These are phyloP conservation scores for Bostrychus sinensis DNA, from an alignment of 2,113 vertebrate genomes.

Conservation along the genomic window DNA sequence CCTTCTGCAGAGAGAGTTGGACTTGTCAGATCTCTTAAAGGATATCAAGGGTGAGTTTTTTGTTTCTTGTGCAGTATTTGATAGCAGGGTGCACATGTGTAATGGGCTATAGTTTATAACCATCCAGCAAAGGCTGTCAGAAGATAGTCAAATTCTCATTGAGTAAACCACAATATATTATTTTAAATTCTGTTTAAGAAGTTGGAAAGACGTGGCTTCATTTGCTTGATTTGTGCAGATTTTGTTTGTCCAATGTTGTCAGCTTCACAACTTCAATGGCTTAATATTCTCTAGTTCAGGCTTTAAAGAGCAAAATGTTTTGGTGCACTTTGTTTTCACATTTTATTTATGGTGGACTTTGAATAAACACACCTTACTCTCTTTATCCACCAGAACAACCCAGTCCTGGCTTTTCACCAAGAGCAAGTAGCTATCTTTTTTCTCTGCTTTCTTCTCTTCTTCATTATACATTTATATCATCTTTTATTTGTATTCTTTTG, in stretches of 20 bases:
- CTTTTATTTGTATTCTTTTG: neutral
- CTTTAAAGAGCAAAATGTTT: too few relatives aligned
- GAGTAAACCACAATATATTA: too few relatives aligned
- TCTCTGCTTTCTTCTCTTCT: neutral
- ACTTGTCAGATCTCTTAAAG: neutral
- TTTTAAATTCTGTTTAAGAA: too few relatives aligned
- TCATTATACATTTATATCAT: neutral
- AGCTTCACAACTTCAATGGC: too few relatives aligned
- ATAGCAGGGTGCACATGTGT: neutral
- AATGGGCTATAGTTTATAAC: neutral
- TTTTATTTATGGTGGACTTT: neutral
- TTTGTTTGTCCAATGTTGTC: too few relatives aligned
- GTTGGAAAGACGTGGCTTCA: too few relatives aligned
- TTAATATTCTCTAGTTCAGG: too few relatives aligned
- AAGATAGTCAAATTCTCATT: neutral
- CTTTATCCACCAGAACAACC: conserved; percentile 8
- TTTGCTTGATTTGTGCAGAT: too few relatives aligned
- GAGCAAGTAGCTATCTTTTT: conserved; percentile 38
- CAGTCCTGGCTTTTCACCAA: conserved; percentile 17
- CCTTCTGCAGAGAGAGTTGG: conserved; percentile 29
- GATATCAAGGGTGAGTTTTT: conserved; percentile 7
- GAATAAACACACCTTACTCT: too few relatives aligned
- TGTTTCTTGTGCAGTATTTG: neutral
- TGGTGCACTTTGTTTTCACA: too few relatives aligned
- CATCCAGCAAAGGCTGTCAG: neutral